Base-by-base conservation (phyloP, 1,140 invertebrate genomes). In the Drosophila ironensis region DNA sequence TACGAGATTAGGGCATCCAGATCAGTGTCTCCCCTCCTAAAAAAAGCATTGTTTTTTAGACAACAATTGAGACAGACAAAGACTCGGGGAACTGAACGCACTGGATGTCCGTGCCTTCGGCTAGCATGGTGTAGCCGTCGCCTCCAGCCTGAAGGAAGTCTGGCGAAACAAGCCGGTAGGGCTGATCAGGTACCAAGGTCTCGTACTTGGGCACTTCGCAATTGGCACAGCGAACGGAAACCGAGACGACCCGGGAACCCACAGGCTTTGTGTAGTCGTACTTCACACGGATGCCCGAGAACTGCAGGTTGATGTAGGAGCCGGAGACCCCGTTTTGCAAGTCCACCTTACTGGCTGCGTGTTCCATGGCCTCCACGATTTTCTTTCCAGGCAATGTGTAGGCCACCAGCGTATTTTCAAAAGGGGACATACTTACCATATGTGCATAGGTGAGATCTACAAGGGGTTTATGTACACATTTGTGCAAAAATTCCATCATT, bases 371-470 rank as follows among this genome's bases (percentile, higher is more conserved):
- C 54, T 93, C 89, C 50, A 92, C 70, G 3, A 96, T 73, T 50
- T 93, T 90, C 24, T 91, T 76, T 0, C 95, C 95, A 3, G 90
- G 90, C 24, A 96, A 66, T 54, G 94, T 93, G 28, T 94, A 92
- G 1, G 93, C 90, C 54, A 94, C 93, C 22, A 95, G 91, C 7
- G 90, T 92, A 81, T 95, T 95, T 69, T 93, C 93, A 60, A 96
- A 96, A 1, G 95, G 95, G 12, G 93, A 90, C 8, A 93, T 91
- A 53, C 92, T 92, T 1, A 94, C 75, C 1, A 96, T 72, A 51
- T 94, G 93, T 30, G 92, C 93, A 19, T 92, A 93, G 6, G 93
- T 94, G 5, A 96, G 92, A 44, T 92, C 92, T 89, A 90, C 2
- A 88, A 88, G 41, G 9, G 28, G n/a, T n/a, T n/a, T n/a, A n/a